Conservation (phyloP, 1,140 invertebrate species). For the Papilio polytes region DNA sequence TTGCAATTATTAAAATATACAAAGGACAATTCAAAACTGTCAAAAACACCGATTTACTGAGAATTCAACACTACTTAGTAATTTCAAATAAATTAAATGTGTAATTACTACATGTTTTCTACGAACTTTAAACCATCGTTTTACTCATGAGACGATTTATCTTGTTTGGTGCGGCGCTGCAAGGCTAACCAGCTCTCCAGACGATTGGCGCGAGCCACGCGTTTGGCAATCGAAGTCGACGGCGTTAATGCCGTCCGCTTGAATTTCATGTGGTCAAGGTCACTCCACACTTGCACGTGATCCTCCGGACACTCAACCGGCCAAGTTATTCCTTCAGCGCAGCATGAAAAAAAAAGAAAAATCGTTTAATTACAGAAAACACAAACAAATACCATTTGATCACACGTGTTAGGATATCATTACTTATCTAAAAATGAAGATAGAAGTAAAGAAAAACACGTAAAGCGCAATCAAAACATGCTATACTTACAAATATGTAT, state of each 20-base stretch:
- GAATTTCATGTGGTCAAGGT: background rate
- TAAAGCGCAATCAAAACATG: no score
- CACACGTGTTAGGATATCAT: no score
- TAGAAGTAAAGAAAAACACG: no score
- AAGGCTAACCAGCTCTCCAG: background rate
- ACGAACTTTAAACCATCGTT: background rate
- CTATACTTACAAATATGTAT: no score
- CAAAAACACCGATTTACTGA: background rate
- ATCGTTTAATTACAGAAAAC: background rate
- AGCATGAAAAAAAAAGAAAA: background rate
- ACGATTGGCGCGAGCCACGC: background rate
- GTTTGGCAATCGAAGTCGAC: background rate
- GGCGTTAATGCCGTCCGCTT: background rate
- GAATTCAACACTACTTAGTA: background rate
- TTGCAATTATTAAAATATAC: background rate
- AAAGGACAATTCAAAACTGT: background rate
- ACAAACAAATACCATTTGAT: no score
- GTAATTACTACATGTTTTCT: background rate
- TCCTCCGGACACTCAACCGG: background rate
- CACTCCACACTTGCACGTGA: background rate
- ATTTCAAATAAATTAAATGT: background rate
- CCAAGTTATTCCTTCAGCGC: background rate
- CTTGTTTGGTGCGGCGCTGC: background rate
- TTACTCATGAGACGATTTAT: background rate
- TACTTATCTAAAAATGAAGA: no score